Evolutionary conservation across 2,888 invertebrate genomes (phyloP).

Genomic region (Eremobia ochroleuca): DNA sequence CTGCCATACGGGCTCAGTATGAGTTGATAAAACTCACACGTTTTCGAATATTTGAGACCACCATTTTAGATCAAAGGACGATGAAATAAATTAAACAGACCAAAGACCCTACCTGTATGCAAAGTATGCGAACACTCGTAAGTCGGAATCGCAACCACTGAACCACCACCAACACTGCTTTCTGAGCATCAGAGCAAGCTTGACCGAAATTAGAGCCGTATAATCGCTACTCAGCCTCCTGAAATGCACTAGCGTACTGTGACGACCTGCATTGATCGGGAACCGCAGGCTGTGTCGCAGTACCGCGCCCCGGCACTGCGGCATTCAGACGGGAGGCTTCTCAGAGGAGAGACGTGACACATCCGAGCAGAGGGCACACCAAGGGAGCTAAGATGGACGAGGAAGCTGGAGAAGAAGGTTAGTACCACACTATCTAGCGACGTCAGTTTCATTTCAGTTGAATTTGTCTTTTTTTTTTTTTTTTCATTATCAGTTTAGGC

Average conservation of each 20-base stretch:
- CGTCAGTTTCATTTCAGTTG: not conserved
- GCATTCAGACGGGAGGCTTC: constrained; percentile 1
- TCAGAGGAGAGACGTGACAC: not conserved
- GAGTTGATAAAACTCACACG: not conserved
- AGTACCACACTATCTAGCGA: not conserved
- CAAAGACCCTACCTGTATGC: not conserved
- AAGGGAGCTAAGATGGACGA: not conserved
- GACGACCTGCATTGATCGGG: constrained; percentile 26
- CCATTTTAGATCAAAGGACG: too few relatives aligned
- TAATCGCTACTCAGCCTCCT: constrained; percentile 14
- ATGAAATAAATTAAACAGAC: not conserved
- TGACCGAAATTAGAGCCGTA: not conserved
- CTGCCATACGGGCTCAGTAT: not conserved
- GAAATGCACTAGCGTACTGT: constrained; percentile 48
- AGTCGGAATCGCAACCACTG: too few relatives aligned
- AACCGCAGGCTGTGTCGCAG: constrained; percentile 1
- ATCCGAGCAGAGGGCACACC: not conserved
- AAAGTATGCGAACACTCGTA: not conserved
- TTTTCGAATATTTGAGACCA: not conserved
- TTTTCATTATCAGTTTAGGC: not conserved
- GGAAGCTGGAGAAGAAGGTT: not conserved
- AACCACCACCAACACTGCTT: not conserved
- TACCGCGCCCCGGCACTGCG: not conserved
- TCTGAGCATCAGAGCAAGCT: constrained; percentile 2
- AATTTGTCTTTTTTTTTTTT: not conserved